phyloP scores from a whole-genome alignment of 2,113 vertebrate genomes.

The Vulpes vulpes region DNA sequence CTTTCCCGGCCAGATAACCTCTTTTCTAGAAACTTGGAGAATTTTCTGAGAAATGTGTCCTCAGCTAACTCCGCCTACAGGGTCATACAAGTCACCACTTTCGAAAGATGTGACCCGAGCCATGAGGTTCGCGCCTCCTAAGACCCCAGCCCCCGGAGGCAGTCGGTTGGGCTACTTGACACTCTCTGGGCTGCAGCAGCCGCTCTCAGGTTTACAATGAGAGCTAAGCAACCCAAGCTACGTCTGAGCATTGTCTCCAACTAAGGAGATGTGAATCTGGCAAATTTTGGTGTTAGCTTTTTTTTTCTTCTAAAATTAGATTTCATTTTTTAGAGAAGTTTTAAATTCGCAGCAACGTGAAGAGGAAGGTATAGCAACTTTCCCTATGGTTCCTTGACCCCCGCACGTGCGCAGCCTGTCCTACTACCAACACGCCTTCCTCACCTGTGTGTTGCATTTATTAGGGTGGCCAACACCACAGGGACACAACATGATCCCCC shows the following conservation, averaged over 20 bases:
- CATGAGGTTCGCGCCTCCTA: background rate
- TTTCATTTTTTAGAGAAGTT: background rate
- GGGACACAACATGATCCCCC: background rate
- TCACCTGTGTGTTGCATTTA: no score
- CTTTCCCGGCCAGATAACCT: background rate
- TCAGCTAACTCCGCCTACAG: background rate
- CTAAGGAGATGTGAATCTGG: background rate
- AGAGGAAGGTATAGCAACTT: background rate
- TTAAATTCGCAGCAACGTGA: background rate
- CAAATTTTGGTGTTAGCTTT: background rate
- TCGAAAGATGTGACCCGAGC: background rate
- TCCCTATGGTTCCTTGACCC: background rate
- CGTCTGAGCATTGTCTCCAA: background rate
- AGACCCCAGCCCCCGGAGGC: background rate
- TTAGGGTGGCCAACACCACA: no score
- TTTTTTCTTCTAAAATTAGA: background rate
- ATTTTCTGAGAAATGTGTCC: background rate
- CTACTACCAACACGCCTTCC: background rate
- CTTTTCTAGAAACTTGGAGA: background rate
- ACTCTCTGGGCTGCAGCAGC: background rate
- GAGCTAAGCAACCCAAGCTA: background rate
- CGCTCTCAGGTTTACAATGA: background rate
- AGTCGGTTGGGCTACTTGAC: background rate
- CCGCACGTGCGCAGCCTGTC: rapidly evolving
- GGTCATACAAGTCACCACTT: background rate